Evolutionary conservation across 2,113 vertebrate genomes (phyloP), one percentile per base, ranked within the genome.

Genomic region (Beaufortia kweichowensis): DNA sequence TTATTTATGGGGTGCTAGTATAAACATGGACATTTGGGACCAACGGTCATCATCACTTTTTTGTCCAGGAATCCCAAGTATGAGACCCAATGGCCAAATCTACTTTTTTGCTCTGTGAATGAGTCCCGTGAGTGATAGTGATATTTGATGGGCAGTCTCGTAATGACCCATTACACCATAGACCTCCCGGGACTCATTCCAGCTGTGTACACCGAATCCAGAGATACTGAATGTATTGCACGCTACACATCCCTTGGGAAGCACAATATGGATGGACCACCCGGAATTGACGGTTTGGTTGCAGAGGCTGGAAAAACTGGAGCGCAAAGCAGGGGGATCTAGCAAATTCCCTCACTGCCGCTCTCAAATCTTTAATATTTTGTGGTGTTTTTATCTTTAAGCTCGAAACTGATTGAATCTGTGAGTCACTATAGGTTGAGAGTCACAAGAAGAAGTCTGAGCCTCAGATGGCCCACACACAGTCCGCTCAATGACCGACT

Each of bases 51-150:
- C 81, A 48, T 17, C 28, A 71, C 46, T 62, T 82, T 84, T 69
- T 86, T 83, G 63, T 46, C 74, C 85, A 84, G 76, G 78, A 84
- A 84, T 86, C 82, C 63, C 53, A 84, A 79, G 83, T 83, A 76
- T 11, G 50, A 82, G 81, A 79, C 78, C 66, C 53, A 57, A 76
- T 76, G 79, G 17, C 17, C 43, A 56, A 65, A 39, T 39, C 35
- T 10, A 39, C 8, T 39, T 39, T 63, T 46, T 63, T 68, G 71
- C 46, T 48, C 60, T 79, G 48, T 82, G 83, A 79, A 29, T 55
- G 23, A 66, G 63, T 76, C 61, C 67, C 79, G 75, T 59, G 79
- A 59, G 75, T 48, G 55, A 55, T 12, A 68, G 46, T 41, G 56
- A 83, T 77, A 46, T 81, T 78, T 75, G 48, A 75, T 29, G 23